phyloP scores from a whole-genome alignment of 2,888 invertebrate genomes.

The Azorinus chamasolen region DNA sequence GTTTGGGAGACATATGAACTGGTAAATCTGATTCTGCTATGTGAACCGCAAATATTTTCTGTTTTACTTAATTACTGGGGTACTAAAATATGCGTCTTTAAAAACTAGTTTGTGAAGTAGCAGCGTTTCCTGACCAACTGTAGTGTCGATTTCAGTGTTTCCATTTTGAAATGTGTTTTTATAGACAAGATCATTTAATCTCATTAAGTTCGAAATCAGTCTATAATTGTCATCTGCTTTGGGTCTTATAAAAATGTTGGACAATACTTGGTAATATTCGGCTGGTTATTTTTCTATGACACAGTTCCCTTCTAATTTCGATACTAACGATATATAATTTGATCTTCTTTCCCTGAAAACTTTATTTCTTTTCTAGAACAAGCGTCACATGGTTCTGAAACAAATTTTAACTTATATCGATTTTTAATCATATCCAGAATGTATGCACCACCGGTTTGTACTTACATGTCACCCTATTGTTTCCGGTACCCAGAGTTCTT shows the following conservation, averaged over 20 bases:
- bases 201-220: constrained; percentile 22
- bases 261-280: constrained; percentile 6
- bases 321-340: constrained; percentile 10
- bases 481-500: too few relatives aligned
- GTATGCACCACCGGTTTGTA: constrained; percentile 6
- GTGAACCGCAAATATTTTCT: constrained; percentile 53
- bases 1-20: too few relatives aligned
- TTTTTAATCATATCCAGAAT: constrained; percentile 17
- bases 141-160: constrained; percentile 17
- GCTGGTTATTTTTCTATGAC: background rate
- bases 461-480: background rate
- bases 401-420: constrained; percentile 23
- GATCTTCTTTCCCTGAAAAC: too few relatives aligned
- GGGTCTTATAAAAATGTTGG: constrained; percentile 21
- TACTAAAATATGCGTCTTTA: constrained; percentile 46
- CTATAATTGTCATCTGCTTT: constrained; percentile 13
- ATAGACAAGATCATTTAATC: constrained; percentile 23
- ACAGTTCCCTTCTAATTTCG: constrained; percentile 3
- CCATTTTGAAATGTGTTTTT: constrained; percentile 33
- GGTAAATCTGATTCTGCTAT: too few relatives aligned
- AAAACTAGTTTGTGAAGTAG: constrained; percentile 45
- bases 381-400: background rate
- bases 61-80: constrained; percentile 23
- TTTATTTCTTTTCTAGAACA: background rate
- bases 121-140: constrained; percentile 42